Base-by-base conservation (phyloP, 2,113 vertebrate genomes). In the Coptodon rendalli region DNA sequence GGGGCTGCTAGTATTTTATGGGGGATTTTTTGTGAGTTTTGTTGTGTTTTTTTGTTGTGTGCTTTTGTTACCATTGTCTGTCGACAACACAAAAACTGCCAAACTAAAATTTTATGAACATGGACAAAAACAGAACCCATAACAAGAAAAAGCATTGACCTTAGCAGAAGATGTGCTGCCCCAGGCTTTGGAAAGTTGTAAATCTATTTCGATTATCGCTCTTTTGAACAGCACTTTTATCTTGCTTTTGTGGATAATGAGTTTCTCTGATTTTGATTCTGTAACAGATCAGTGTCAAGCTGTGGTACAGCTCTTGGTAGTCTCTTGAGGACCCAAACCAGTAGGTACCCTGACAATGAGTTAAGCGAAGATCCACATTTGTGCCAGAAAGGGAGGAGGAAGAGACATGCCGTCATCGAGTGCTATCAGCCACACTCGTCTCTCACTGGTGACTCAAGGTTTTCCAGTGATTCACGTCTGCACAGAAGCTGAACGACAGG, bases 331-430 rank as follows among this genome's bases (percentile, higher is more conserved):
- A 56, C 71, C 59, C 83, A 87, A 76, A 68, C 38, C 8, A 82
- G 80, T 7, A 57, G 29, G 83, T 81, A 38, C 86, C 89, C 79
- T 76, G 79, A 52, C 71, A 68, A 71, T 54, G 57, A 13, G 78
- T 63, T 11, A 17, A 80, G 31, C 7, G 36, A 40, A 73, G 78
- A 59, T 27, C 17, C 89, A 91, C 88, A 40, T 59, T 9, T 63
- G 68, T 86, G 93, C 94, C 94, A 95, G 34, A 86, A 59, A 79
- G 48, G 91, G 90, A 82, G 90, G 93, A 90, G 91, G 85, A 19
- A 87, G 93, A 96, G 96, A 96, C 96, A 91, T 96, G 92, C 91
- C 90, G 95, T 97, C 96, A 97, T 68, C 66, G 56, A 85, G 81
- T 3, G 73, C 93, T 94, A 86, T 93, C 95, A 92, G 83, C 93